These are phyloP conservation scores for Lonchura striata DNA, from an alignment of 2,113 vertebrate genomes.

Conservation along the genomic window DNA sequence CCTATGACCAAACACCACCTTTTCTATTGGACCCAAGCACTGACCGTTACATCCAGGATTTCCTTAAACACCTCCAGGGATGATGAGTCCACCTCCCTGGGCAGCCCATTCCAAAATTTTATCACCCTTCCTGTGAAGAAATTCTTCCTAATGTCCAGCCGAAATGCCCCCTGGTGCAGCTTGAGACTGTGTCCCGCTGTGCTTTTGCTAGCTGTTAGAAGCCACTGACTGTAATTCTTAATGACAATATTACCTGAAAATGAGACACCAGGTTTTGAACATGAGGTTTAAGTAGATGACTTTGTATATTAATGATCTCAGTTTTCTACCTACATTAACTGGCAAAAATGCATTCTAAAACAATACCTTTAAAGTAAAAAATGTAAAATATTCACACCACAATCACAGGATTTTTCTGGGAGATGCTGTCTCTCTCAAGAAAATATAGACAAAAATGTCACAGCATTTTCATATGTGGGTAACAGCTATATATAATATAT, in stretches of 20 bases:
- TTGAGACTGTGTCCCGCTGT: background rate
- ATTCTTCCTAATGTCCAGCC: background rate
- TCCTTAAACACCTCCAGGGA: background rate
- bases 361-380: background rate
- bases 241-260: background rate
- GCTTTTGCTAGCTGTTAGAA: background rate
- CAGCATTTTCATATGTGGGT: background rate
- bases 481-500: background rate
- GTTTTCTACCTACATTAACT: background rate
- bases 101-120: no score
- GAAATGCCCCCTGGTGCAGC: background rate
- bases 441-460: background rate
- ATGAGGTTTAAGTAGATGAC: background rate
- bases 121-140: background rate
- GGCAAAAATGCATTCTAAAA: background rate
- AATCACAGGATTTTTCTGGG: background rate
- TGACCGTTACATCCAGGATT: background rate
- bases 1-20: background rate
- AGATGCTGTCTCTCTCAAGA: background rate
- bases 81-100: background rate
- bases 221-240: background rate
- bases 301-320: background rate
- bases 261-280: background rate
- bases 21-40: background rate
- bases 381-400: background rate